A percentile compares a stretch with the other conserved stretches of the same genome.
Conservation (phyloP, 2,888 invertebrate species). For the Calephelis perditalis region DNA sequence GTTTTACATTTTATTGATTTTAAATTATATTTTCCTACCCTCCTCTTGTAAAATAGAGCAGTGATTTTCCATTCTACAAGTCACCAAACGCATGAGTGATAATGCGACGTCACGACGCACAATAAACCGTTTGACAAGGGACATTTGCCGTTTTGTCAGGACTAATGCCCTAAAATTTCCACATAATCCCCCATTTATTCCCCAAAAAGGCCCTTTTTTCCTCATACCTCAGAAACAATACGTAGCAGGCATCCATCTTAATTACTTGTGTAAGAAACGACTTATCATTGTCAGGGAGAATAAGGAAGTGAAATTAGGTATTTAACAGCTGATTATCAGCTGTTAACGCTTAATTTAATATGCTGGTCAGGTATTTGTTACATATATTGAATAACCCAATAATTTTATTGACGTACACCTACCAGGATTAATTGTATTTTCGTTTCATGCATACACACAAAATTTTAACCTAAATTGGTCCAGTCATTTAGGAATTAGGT, state of each 20-base stretch:
- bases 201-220: constrained; percentile 19
- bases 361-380: no score
- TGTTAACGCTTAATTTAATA: no score
- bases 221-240: constrained; percentile 34
- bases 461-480: no score
- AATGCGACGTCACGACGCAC: constrained; percentile 26
- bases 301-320: constrained; percentile 22
- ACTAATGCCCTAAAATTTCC: constrained; percentile 31
- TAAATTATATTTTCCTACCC: no score
- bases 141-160: constrained; percentile 32
- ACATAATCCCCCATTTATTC: constrained; percentile 18
- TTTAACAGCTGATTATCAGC: constrained; percentile 11
- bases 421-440: no score
- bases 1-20: no score
- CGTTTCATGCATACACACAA: no score
- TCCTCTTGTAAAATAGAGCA: background rate
- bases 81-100: constrained; percentile 5
- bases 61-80: background rate
- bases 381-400: no score
- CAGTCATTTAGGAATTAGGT: no score
- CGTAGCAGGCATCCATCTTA: constrained; percentile 40
- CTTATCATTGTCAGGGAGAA: constrained; percentile 46
- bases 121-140: constrained; percentile 33
- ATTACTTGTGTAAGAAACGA: constrained; percentile 42
- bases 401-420: no score